Base-by-base conservation (phyloP, 1,140 invertebrate genomes). In the Drosophila kepulauana region DNA sequence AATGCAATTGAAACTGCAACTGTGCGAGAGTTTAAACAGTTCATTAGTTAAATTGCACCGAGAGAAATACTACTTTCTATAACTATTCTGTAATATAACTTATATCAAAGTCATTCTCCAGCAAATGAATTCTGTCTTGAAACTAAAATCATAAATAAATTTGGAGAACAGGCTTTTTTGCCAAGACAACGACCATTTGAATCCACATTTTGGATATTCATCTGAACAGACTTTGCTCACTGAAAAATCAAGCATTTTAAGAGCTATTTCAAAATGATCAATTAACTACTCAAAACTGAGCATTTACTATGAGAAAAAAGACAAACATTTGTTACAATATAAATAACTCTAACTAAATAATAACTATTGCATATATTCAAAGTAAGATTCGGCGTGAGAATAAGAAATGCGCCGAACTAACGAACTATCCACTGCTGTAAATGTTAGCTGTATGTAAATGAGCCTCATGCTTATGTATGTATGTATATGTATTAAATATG, bases 381-480 rank as follows among this genome's bases (percentile, higher is more conserved):
- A 13, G 2, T 10, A 38, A 38, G 35, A 43, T 25, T 25, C 20
- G 20, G 20, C 20, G 20, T 25, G 20, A 4, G 3, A 25, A 25
- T 25, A 25, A 25, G 20, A 25, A 25, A 25, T 4, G 20, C 20
- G 20, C 20, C 20, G 20, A 20, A 51, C 49, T 33, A 43, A 43
- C n/a, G 41, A 43, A 43, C n/a, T 28, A 67, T 45, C 6, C 30
- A 15, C 1, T 20, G 69, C 69, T 51, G 52, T 72, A 66, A 66
- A 49, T 45, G 46, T 46, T 46, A 61, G 48, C 56, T 68, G 51
- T 11, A 43, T 51, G 8, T 63, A 15, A 41, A 66, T 25, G 28
- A 11, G 48, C 30, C 30, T 57, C 25, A 30, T 71, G 59, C 38
- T 46, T 51, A 48, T 70, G 49, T 63, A 56, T 70, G 49, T 63